A percentile compares a stretch with the other conserved stretches of the same genome.
These are phyloP conservation scores for Drosophila mauritiana DNA, from an alignment of 1,140 invertebrate species.

Conservation along the genomic window DNA sequence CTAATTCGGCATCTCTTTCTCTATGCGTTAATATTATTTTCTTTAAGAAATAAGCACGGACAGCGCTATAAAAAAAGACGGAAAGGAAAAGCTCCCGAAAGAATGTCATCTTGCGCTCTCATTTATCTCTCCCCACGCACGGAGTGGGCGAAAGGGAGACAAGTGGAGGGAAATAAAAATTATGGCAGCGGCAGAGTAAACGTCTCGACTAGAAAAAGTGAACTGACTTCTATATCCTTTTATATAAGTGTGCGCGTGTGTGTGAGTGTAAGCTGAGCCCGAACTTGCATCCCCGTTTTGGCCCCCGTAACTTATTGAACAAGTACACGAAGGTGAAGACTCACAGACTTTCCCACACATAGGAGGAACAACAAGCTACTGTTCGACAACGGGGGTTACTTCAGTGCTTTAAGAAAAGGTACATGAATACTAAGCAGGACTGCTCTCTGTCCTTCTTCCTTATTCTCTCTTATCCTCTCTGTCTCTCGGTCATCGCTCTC, in stretches of 20 bases:
- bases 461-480: slow-evolving; percentile 6
- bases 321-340: slow-evolving; percentile 22
- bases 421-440: slow-evolving; percentile 53
- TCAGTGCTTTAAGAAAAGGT: slow-evolving; percentile 54
- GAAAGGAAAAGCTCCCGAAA: slow-evolving; percentile 53
- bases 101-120: slow-evolving; percentile 56
- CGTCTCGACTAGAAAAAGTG: slow-evolving; percentile 43
- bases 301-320: slow-evolving; percentile 6
- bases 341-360: slow-evolving; percentile 7
- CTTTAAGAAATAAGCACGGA: slow-evolving; percentile 72
- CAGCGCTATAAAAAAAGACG: slow-evolving; percentile 40
- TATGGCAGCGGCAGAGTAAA: slow-evolving; percentile 22
- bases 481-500: background rate
- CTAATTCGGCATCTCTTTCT: slow-evolving; percentile 64
- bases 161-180: slow-evolving; percentile 38
- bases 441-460: slow-evolving; percentile 13
- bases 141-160: slow-evolving; percentile 9
- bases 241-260: background rate
- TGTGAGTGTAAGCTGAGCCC: slow-evolving; percentile 44
- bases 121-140: slow-evolving; percentile 14
- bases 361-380: background rate
- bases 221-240: slow-evolving; percentile 14
- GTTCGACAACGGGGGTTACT: slow-evolving; percentile 63
- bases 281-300: slow-evolving; percentile 23
- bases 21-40: slow-evolving; percentile 72